phyloP scores from a whole-genome alignment of 2,888 invertebrate species.

The Andrena bicolor region DNA sequence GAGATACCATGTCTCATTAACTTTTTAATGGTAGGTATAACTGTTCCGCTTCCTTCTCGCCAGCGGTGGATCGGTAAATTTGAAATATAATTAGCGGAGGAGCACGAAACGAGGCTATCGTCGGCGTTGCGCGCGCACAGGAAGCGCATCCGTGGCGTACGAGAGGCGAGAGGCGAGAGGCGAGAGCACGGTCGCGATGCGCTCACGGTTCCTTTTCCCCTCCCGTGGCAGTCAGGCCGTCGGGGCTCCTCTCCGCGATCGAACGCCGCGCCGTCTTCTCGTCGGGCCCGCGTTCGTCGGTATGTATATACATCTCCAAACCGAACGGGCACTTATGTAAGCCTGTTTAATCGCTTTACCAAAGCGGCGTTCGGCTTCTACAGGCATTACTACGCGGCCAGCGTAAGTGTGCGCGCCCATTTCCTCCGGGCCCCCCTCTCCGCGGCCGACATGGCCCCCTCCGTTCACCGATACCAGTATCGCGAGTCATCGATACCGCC shows the following conservation, averaged over 20 bases:
- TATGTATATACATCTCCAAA: conserved; percentile 24
- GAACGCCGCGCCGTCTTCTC: conserved; percentile 10
- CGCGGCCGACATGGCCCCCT: conserved; percentile 17
- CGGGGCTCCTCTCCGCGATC: neutral
- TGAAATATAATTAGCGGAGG: conserved; percentile 54
- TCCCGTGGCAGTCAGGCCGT: conserved; percentile 25
- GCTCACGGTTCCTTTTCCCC: conserved; percentile 40
- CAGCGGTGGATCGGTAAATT: conserved; percentile 49
- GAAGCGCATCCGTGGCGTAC: conserved; percentile 37
- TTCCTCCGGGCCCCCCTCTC: conserved; percentile 48
- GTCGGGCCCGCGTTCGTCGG: conserved; percentile 39
- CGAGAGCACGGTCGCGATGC: conserved; percentile 39
- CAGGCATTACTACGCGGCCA: conserved; percentile 31
- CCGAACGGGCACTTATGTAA: conserved; percentile 68
- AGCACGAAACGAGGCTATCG: conserved; percentile 45
- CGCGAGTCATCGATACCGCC: conserved; percentile 62
- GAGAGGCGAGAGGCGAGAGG: too few relatives aligned
- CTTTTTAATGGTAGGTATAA: conserved; percentile 54
- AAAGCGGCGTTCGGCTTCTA: conserved; percentile 51
- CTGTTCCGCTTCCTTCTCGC: conserved; percentile 54
- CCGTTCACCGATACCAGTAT: conserved; percentile 22
- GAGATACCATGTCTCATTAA: conserved; percentile 55
- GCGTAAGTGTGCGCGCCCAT: conserved; percentile 42
- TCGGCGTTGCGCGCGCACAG: conserved; percentile 14
- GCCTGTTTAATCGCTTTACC: conserved; percentile 72